phyloP scores from a whole-genome alignment of 2,113 vertebrate species.

The Pampusana beccarii region DNA sequence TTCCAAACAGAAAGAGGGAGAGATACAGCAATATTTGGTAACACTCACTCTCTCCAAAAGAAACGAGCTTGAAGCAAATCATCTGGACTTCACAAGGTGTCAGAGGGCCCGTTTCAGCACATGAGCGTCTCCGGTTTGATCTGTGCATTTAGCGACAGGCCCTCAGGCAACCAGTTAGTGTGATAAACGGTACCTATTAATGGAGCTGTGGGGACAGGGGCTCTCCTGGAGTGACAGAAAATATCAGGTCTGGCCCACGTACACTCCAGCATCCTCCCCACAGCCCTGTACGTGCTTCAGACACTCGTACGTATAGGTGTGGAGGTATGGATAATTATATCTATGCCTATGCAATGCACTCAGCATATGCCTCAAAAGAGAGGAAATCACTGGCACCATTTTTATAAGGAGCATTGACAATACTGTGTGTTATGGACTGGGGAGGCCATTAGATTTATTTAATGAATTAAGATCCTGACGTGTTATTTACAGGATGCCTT shows the following conservation, averaged over 20 bases:
- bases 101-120: fast-evolving
- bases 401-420: not conserved
- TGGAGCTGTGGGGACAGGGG: not conserved
- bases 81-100: not conserved
- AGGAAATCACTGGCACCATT: not conserved
- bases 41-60: not conserved
- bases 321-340: not conserved
- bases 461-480: not conserved
- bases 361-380: not conserved
- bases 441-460: conserved; percentile 6
- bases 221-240: not conserved
- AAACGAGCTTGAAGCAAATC: not conserved
- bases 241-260: not conserved
- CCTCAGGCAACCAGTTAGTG: not conserved
- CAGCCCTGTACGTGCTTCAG: not conserved
- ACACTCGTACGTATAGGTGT: not conserved
- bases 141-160: not conserved
- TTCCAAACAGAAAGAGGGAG: not conserved
- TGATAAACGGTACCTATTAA: conserved; percentile 1
- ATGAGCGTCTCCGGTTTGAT: not conserved
- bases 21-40: not conserved
- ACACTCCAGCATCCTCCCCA: not conserved
- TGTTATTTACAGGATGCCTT: conserved; percentile 60
- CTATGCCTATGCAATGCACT: not conserved
- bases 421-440: not conserved